Base-by-base conservation (phyloP, 2,888 invertebrate species). In the Beris chalybata region DNA sequence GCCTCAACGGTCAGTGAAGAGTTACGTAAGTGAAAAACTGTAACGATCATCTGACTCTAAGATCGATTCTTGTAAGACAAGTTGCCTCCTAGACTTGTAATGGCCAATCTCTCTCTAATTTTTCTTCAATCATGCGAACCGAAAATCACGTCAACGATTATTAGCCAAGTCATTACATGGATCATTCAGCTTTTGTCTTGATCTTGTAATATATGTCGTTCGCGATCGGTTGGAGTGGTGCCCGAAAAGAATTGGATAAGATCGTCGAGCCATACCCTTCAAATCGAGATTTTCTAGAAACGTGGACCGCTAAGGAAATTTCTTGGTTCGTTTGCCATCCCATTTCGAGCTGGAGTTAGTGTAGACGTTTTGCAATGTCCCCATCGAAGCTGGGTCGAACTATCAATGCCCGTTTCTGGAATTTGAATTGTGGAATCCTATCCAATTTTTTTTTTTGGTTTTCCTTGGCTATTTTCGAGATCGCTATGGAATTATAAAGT, bases 111-210 rank as follows among this genome's bases (percentile, higher is more conserved):
- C 57, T 58, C 45, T 64, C 57, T 52, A 66, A 66, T 66, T 68
- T 68, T 66, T 66, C 66, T 66, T 59, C 64, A 68, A 68, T 66
- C 68, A 64, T 64, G 66, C 66, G 63, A 68, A 66, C 65, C 57
- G 44, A 68, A 65, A 65, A 66, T 68, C 66, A 65, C 68, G 68
- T 68, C 68, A 68, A 68, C 57, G 32, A 65, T 68, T 65, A 68
- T 65, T 65, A 66, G 52, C 61, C 56, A 15, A 58, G 59, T 67
- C 67, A 64, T 67, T 67, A 58, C 52, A 11, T 22, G 57, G 65
- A 65, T 65, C 38, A 38, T 57, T 65, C 43, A 56, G 55, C 47
- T 55, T 44, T 64, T 53, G 53, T 64, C 52, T 44, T n/a, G 58
- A 12, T n/a, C 22, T 58, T 47, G 15, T n/a, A 12, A 43, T 5